Conservation (phyloP, 2,888 invertebrate genomes). For the Agrochola lota region DNA sequence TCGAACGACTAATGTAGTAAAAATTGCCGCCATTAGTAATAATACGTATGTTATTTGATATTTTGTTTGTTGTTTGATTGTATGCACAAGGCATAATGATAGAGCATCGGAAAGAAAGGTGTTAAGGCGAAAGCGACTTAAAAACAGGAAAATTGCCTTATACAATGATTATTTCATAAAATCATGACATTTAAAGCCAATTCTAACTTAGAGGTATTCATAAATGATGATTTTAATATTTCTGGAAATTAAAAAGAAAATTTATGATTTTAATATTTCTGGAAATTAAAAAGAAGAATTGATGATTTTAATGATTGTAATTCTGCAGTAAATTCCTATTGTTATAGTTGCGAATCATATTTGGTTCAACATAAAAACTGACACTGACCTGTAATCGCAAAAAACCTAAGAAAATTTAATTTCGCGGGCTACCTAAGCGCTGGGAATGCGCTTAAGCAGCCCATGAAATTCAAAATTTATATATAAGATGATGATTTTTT, state of each 20-base stretch:
- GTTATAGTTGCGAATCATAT: not conserved
- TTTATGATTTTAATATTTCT: too few relatives aligned
- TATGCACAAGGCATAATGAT: not conserved
- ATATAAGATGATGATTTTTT: too few relatives aligned
- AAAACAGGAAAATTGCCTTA: not conserved
- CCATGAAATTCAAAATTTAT: too few relatives aligned
- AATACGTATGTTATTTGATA: conserved; percentile 22
- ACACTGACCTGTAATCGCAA: not conserved
- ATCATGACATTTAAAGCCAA: not conserved
- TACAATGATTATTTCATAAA: not conserved
- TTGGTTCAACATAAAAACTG: not conserved
- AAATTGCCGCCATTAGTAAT: conserved; percentile 52
- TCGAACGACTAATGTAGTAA: conserved; percentile 56
- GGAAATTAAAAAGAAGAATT: not conserved
- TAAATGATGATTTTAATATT: too few relatives aligned
- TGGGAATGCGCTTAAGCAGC: too few relatives aligned
- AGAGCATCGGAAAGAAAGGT: too few relatives aligned
- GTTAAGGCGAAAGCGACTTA: not conserved
- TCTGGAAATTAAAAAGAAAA: not conserved
- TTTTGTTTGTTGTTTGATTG: conserved; percentile 12
- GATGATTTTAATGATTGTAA: too few relatives aligned
- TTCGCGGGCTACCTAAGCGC: too few relatives aligned
- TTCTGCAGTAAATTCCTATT: too few relatives aligned
- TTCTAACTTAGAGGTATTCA: too few relatives aligned
- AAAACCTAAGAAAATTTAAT: not conserved